phyloP scores from a whole-genome alignment of 1,140 invertebrate species.

The Drosophila bipectinata region DNA sequence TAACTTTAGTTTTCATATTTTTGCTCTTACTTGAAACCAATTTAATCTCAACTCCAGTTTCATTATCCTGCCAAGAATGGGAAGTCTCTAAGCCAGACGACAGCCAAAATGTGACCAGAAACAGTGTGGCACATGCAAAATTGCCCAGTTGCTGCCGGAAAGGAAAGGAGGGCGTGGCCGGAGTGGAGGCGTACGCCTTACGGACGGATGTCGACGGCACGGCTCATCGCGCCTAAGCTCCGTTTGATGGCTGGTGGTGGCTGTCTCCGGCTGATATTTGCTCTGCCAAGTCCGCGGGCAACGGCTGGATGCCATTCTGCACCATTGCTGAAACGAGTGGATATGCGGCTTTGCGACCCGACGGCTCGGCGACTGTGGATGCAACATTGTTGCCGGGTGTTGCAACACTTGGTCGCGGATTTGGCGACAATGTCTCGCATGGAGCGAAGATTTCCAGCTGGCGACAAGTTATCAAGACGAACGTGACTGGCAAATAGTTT shows the following conservation, averaged over 20 bases:
- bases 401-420: conserved; percentile 75
- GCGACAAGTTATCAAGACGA: conserved; percentile 81
- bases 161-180: conserved; percentile 9
- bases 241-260: conserved; percentile 47
- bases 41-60: background rate
- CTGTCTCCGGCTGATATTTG: conserved; percentile 30
- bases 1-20: background rate
- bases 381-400: conserved; percentile 62
- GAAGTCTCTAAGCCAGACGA: conserved; percentile 50
- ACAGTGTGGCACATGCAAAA: conserved; percentile 42
- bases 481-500: conserved; percentile 79
- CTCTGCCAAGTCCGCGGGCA: conserved; percentile 13
- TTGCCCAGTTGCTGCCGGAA: background rate
- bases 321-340: conserved; percentile 18
- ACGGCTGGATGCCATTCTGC: conserved; percentile 29
- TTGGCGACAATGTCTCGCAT: conserved; percentile 73
- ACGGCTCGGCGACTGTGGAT: conserved; percentile 13
- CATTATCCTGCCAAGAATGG: conserved; percentile 20
- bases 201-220: conserved; percentile 50
- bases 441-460: conserved; percentile 76
- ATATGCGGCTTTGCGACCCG: conserved; percentile 6
- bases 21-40: background rate
- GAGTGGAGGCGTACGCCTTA: background rate
- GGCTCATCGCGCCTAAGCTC: conserved; percentile 68
- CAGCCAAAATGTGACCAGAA: conserved; percentile 65